phyloP scores from a whole-genome alignment of 2,113 vertebrate genomes.

The Melanotaenia duboulayi region DNA sequence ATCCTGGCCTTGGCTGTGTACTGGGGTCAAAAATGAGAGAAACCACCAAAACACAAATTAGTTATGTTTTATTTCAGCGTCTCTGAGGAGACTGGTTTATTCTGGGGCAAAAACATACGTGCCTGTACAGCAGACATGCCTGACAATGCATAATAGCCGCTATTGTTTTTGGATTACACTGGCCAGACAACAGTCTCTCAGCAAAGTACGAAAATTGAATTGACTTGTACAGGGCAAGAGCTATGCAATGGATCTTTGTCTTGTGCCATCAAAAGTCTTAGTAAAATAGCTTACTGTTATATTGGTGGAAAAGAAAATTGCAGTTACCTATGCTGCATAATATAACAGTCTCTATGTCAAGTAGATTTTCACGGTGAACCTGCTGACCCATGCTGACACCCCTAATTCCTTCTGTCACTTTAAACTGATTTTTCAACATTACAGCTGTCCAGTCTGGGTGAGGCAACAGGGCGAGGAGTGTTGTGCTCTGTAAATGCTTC shows the following conservation, averaged over 20 bases:
- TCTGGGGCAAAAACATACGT: slow-evolving; percentile 31
- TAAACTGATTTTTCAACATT: slow-evolving; percentile 36
- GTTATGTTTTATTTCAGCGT: slow-evolving; percentile 67
- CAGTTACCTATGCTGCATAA: slow-evolving; percentile 23
- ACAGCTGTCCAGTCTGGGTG: slow-evolving; percentile 45
- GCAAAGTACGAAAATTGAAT: slow-evolving; percentile 34
- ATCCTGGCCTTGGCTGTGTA: slow-evolving; percentile 57
- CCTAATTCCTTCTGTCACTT: slow-evolving; percentile 33
- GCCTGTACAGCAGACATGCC: slow-evolving; percentile 41
- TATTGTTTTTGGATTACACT: slow-evolving; percentile 47
- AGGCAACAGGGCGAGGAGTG: slow-evolving; percentile 50
- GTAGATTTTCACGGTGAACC: slow-evolving; percentile 39
- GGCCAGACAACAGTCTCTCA: slow-evolving; percentile 47
- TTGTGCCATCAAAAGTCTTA: slow-evolving; percentile 39
- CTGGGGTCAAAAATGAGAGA: slow-evolving; percentile 65
- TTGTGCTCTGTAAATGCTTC: slow-evolving; percentile 47
- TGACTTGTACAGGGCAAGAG: slow-evolving; percentile 45
- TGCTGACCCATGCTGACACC: slow-evolving; percentile 30
- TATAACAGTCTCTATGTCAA: slow-evolving; percentile 7
- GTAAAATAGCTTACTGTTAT: slow-evolving; percentile 21
- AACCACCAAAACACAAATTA: slow-evolving; percentile 65
- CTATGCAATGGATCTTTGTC: slow-evolving; percentile 7
- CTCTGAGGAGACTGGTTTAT: slow-evolving; percentile 60
- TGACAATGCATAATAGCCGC: slow-evolving; percentile 52
- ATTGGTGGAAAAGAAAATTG: slow-evolving; percentile 36